Conservation (phyloP, 2,888 invertebrate species). For the Dicycla oo region DNA sequence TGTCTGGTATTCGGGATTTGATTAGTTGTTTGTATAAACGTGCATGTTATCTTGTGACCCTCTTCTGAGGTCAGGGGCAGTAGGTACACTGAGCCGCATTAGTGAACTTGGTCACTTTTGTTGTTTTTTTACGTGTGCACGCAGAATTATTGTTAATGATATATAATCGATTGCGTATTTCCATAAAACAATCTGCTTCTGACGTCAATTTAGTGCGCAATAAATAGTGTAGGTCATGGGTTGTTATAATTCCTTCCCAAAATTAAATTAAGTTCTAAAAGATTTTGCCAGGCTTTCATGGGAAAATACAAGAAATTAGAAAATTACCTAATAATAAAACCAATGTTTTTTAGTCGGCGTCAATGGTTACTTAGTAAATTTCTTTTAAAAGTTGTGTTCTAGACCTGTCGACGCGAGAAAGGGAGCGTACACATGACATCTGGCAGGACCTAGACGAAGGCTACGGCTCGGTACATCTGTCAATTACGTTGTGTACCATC, state of each 20-base stretch:
- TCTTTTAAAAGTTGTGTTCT: slow-evolving; percentile 77
- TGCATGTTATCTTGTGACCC: slow-evolving; percentile 41
- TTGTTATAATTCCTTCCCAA: background rate
- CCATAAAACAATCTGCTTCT: background rate
- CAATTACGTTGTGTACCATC: slow-evolving; percentile 80
- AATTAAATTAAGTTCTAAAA: background rate
- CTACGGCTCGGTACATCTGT: slow-evolving; percentile 80
- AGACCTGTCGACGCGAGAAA: slow-evolving; percentile 78
- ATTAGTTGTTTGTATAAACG: slow-evolving; percentile 58
- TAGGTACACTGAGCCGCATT: slow-evolving; percentile 12
- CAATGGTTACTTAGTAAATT: slow-evolving; percentile 49
- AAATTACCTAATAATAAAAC: background rate
- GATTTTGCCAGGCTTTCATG: background rate
- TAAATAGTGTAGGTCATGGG: background rate
- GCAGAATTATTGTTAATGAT: background rate
- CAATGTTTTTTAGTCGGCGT: background rate
- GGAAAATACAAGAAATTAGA: background rate
- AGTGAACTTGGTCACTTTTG: slow-evolving; percentile 15
- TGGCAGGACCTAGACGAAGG: slow-evolving; percentile 82
- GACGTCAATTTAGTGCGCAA: background rate
- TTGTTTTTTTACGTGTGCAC: background rate
- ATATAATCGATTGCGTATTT: background rate
- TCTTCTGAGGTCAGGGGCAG: slow-evolving; percentile 33
- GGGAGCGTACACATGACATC: slow-evolving; percentile 83
- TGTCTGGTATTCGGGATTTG: slow-evolving; percentile 32